Conservation (phyloP, 2,797 vertebrate genomes). For the Morelia viridis region DNA sequence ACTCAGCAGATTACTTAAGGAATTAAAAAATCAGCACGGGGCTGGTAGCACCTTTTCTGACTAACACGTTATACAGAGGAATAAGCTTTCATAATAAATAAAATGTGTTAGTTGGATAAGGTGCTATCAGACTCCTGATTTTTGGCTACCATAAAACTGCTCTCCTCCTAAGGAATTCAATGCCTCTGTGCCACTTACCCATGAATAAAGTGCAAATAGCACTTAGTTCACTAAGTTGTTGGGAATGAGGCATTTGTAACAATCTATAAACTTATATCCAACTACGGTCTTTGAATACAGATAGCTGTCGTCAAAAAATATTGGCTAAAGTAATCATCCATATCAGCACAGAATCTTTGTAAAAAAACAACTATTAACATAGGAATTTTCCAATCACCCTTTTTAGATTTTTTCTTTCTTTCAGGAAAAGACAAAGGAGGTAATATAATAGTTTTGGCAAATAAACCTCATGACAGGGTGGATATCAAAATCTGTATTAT, state of each 20-base stretch:
- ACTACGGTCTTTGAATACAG: background rate
- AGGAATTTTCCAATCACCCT: conserved; percentile 52
- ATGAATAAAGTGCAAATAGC: background rate
- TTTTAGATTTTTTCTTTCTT: conserved; percentile 33
- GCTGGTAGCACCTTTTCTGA: background rate
- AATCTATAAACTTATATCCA: background rate
- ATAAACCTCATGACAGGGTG: conserved; percentile 49
- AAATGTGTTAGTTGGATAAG: background rate
- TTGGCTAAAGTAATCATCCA: background rate
- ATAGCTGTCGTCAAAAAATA: background rate
- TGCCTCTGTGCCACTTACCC: background rate
- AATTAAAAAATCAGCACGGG: background rate
- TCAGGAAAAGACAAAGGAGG: conserved; percentile 62
- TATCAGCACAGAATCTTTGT: background rate
- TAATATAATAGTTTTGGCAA: conserved; percentile 65
- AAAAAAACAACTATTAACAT: conserved; percentile 14
- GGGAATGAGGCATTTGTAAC: background rate
- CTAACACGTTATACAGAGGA: background rate
- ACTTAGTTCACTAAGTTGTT: background rate
- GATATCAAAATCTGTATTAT: conserved; percentile 60
- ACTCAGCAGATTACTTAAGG: background rate
- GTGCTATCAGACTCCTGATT: background rate
- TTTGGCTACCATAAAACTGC: background rate
- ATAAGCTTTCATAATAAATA: background rate
- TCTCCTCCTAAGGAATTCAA: background rate